These are phyloP conservation scores for Tachysurus fulvidraco DNA, from an alignment of 2,113 vertebrate species.

Conservation along the genomic window DNA sequence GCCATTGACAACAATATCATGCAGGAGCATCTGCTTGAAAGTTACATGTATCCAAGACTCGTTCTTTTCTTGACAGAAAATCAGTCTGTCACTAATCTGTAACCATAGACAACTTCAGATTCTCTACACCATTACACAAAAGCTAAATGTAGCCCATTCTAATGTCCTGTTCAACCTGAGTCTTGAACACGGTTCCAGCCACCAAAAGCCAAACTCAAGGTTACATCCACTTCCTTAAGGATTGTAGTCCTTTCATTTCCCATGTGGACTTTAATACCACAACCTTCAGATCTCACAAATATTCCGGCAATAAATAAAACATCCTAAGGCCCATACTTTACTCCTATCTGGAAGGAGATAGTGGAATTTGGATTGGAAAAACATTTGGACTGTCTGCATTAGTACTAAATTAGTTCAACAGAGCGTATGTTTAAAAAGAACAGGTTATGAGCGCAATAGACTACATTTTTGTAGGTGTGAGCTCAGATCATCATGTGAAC, in stretches of 20 bases:
- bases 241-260: neutral
- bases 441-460: neutral
- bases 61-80: neutral
- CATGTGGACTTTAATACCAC: neutral
- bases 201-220: neutral
- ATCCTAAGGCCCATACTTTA: neutral
- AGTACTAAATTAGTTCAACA: neutral
- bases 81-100: neutral
- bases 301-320: neutral
- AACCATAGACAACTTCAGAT: neutral
- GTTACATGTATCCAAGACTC: neutral
- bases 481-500: neutral
- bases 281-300: neutral
- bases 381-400: neutral
- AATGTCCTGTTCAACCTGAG: neutral
- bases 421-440: neutral
- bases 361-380: neutral
- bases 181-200: neutral
- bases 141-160: neutral
- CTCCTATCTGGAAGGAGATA: neutral
- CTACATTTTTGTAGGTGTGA: neutral
- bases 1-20: neutral
- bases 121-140: neutral
- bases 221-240: neutral
- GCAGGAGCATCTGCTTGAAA: neutral